These are phyloP conservation scores for Philereme transversata DNA, from an alignment of 2,888 invertebrate genomes.

Conservation along the genomic window DNA sequence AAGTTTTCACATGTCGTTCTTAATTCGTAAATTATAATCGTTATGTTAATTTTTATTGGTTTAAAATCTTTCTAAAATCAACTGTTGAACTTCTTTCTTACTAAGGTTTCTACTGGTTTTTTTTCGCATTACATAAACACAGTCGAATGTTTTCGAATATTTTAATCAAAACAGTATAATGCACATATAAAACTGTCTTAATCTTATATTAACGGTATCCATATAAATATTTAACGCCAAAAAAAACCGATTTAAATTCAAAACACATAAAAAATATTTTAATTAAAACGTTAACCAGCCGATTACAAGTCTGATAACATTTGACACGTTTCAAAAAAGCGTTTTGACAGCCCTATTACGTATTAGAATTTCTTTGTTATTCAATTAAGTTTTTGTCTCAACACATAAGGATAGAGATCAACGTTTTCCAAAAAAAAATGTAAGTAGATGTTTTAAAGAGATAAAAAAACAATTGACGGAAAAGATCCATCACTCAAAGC, in stretches of 20 bases:
- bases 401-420: no score
- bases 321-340: slow-evolving; percentile 33
- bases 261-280: slow-evolving; percentile 29
- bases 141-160: slow-evolving; percentile 4
- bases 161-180: slow-evolving; percentile 8
- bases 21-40: no score
- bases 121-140: background rate
- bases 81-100: no score
- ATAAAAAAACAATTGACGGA: background rate
- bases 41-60: no score
- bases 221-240: slow-evolving; percentile 23
- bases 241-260: slow-evolving; percentile 31
- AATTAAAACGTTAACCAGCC: slow-evolving; percentile 33
- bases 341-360: slow-evolving; percentile 2
- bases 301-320: slow-evolving; percentile 18
- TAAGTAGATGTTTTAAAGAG: no score
- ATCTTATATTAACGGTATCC: slow-evolving; percentile 18
- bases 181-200: slow-evolving; percentile 19
- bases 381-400: background rate
- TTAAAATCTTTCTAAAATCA: no score
- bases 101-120: no score
- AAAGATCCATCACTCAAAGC: slow-evolving; percentile 2
- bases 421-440: no score
- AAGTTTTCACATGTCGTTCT: no score
- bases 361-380: background rate